These are phyloP conservation scores for Tetrax tetrax DNA, from an alignment of 2,113 vertebrate genomes.

Conservation along the genomic window DNA sequence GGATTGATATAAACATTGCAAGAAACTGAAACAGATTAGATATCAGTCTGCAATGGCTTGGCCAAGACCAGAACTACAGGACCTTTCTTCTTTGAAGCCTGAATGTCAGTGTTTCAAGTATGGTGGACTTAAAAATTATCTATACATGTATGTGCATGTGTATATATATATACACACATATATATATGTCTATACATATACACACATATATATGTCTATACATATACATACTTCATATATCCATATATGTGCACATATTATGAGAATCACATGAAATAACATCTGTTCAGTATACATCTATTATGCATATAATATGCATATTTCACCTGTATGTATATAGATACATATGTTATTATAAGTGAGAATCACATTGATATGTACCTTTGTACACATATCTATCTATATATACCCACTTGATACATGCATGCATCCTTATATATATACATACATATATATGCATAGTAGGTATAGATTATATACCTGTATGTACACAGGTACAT, in stretches of 20 bases:
- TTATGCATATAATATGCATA: not conserved
- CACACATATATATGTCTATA: too few species aligned
- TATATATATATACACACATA: too few species aligned
- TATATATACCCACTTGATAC: not conserved
- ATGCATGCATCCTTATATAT: rapidly evolving
- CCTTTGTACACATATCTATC: not conserved
- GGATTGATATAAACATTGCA: not conserved
- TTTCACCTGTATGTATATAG: not conserved
- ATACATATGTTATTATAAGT: not conserved
- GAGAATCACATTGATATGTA: not conserved
- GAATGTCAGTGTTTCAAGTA: not conserved
- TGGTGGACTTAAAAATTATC: not conserved
- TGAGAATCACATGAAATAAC: not conserved
- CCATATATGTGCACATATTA: not conserved
- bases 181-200: not conserved
- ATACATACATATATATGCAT: too few species aligned
- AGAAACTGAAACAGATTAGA: not conserved
- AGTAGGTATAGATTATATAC: not conserved
- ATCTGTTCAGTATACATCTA: not conserved
- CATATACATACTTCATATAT: rapidly evolving
- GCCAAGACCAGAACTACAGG: not conserved
- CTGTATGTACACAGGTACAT: not conserved
- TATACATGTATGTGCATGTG: not conserved
- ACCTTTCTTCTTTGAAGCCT: not conserved
- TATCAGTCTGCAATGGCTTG: not conserved